Conservation (phyloP, 2,888 invertebrate species). For the Acanthosepion esculentum region DNA sequence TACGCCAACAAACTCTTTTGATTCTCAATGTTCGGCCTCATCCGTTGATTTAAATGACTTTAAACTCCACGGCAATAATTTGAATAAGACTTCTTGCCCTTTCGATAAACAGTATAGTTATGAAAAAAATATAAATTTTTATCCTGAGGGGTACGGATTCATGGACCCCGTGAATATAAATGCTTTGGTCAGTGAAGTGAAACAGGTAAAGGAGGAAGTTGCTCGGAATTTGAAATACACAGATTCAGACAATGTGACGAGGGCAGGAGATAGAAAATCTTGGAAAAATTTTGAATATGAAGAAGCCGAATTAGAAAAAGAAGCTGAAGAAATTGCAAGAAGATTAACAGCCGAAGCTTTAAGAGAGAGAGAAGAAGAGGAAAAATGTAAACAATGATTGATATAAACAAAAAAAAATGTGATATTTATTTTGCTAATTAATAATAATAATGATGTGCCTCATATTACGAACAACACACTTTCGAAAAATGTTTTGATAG, state of each 20-base stretch:
- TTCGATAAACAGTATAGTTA: slow-evolving; percentile 34
- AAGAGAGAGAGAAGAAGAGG: slow-evolving; percentile 18
- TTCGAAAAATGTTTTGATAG: no score
- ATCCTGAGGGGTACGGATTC: neutral
- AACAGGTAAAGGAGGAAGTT: slow-evolving; percentile 41
- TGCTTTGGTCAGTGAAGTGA: neutral
- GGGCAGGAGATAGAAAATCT: slow-evolving; percentile 38
- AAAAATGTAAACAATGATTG: slow-evolving; percentile 23
- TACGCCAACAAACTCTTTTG: slow-evolving; percentile 16
- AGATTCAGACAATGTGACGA: slow-evolving; percentile 16
- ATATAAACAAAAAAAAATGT: no score
- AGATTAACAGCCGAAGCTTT: slow-evolving; percentile 33
- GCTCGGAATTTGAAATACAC: neutral
- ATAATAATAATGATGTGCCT: no score
- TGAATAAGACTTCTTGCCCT: neutral
- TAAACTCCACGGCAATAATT: neutral
- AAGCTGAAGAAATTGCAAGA: slow-evolving; percentile 15
- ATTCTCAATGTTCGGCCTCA: neutral
- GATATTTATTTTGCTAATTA: no score
- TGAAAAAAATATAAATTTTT: slow-evolving; percentile 38
- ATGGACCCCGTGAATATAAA: slow-evolving; percentile 40
- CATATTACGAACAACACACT: no score
- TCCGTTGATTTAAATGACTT: neutral
- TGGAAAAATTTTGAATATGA: slow-evolving; percentile 40
- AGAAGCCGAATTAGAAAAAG: neutral